A percentile compares a stretch with the other conserved stretches of the same genome.
Conservation (phyloP, 2,888 invertebrate genomes). For the Zeuzera pyrina region DNA sequence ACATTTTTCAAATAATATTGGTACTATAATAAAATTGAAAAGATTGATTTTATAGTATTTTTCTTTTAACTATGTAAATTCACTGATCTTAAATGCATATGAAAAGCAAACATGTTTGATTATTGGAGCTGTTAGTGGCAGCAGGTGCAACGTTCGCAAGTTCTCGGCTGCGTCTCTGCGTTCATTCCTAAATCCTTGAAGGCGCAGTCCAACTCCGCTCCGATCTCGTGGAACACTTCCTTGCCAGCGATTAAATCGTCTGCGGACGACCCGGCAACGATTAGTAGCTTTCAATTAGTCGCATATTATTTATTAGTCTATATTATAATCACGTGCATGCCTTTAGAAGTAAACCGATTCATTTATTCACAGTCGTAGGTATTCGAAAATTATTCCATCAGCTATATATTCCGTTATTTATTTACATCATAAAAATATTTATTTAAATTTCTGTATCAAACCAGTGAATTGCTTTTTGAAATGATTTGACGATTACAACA, state of each 20-base stretch:
- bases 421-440: slow-evolving; percentile 38
- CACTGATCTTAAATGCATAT: slow-evolving; percentile 49
- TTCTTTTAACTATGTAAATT: slow-evolving; percentile 23
- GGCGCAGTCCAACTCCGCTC: slow-evolving; percentile 92
- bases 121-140: slow-evolving; percentile 40
- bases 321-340: no score
- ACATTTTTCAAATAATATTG: background rate
- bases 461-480: background rate
- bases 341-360: no score
- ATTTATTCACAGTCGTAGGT: no score
- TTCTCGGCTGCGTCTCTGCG: slow-evolving; percentile 22
- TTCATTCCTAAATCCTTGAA: slow-evolving; percentile 79
- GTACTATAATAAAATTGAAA: no score
- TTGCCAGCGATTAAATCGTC: slow-evolving; percentile 89
- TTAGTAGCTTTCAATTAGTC: no score
- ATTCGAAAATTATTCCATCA: slow-evolving; percentile 56
- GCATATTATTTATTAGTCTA: no score
- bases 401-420: slow-evolving; percentile 52
- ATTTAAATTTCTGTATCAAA: background rate
- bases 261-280: slow-evolving; percentile 65
- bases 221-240: slow-evolving; percentile 93
- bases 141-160: slow-evolving; percentile 59
- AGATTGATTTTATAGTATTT: no score
- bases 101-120: slow-evolving; percentile 19
- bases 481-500: background rate